Evolutionary conservation across 2,113 vertebrate genomes (phyloP), one percentile per base, ranked within the genome.

Genomic region (Corvus cornix): DNA sequence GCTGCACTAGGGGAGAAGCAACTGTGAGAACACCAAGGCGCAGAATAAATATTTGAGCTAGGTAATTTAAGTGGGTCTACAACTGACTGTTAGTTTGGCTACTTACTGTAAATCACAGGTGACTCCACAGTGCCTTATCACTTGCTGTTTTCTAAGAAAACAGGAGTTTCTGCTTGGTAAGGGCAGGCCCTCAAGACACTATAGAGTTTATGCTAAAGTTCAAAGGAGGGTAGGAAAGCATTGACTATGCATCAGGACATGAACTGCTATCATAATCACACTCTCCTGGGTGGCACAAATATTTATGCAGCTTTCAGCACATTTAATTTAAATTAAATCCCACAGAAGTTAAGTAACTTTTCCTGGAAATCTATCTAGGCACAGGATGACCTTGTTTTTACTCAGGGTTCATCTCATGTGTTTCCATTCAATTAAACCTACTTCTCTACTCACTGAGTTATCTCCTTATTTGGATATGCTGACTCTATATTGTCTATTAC

Each of bases 261-360:
- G 90, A 98, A 94, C 56, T 76, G 68, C 75, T 49, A 39, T 70
- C 91, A 85, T 51, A 93, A 62, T 94, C 87, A 95, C 69, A 68
- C 41, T 83, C 84, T 92, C 89, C 84, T 93, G 37, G 66, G 88
- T 96, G 91, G 49, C 93, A 93, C 84, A 93, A 82, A 94, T 95
- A 94, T 97, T 97, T 97, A 87, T 93, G 90, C 87, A 97, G 96
- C 96, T 97, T 97, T 97, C 90, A 72, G 88, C 20, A 86, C 18
- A 91, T 58, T 95, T 92, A 91, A 70, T 90, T 95, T 83, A 87
- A 92, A 85, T 67, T 76, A 16, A 73, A 63, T 94, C 75, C 89
- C 86, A 87, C 60, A 62, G 66, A 81, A 73, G 35, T 77, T 41
- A 67, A 84, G 74, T 69, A 77, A 73, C 24, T 64, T 84, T 84